These are phyloP conservation scores for Mohoua ochrocephala DNA, from an alignment of 2,113 vertebrate genomes.

Conservation along the genomic window DNA sequence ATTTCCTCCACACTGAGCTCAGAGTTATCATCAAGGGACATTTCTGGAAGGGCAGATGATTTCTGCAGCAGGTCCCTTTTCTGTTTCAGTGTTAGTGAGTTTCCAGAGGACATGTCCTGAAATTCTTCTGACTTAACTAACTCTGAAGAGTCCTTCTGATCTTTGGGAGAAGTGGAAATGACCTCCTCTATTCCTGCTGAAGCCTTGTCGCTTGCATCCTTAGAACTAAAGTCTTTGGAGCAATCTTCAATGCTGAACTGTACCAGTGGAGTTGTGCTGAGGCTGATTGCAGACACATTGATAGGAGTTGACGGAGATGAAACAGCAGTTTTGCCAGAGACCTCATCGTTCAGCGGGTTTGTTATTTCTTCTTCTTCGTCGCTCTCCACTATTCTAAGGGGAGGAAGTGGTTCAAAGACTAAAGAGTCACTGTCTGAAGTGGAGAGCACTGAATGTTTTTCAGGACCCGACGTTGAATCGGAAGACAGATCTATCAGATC, in stretches of 20 bases:
- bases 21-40: constrained; percentile 81
- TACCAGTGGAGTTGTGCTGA: constrained; percentile 81
- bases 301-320: constrained; percentile 70
- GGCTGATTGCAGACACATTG: constrained; percentile 70
- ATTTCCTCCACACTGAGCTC: constrained; percentile 64
- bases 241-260: constrained; percentile 92
- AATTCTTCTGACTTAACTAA: constrained; percentile 46
- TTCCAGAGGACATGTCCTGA: constrained; percentile 72
- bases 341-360: constrained; percentile 58
- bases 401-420: constrained; percentile 91
- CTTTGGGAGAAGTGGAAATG: constrained; percentile 44
- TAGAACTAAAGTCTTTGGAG: constrained; percentile 74
- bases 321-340: constrained; percentile 37
- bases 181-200: constrained; percentile 37
- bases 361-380: constrained; percentile 86
- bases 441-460: constrained; percentile 90
- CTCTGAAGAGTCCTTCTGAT: constrained; percentile 43
- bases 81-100: constrained; percentile 88
- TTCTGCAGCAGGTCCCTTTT: constrained; percentile 92
- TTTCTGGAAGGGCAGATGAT: constrained; percentile 82
- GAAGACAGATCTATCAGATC: constrained; percentile 96
- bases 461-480: constrained; percentile 90
- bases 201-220: constrained; percentile 54
- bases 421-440: constrained; percentile 95
- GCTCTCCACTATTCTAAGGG: constrained; percentile 93